Percentiles rank a stretch among this genome's conserved stretches.
Conservation (phyloP, 2,113 vertebrate genomes). For the Gobio gobio region DNA sequence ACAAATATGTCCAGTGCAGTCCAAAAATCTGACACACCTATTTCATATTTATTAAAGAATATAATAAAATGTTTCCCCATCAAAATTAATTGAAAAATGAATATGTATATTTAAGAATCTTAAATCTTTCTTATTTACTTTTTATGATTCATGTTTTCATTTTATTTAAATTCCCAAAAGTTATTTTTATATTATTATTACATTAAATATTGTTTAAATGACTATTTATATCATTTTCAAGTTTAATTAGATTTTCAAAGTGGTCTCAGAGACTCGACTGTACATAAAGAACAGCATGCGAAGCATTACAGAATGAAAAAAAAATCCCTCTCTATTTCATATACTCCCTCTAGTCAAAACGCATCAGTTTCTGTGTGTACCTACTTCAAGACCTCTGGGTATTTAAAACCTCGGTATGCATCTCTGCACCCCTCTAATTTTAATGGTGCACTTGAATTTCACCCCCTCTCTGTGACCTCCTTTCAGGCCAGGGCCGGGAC, state of each 20-base stretch:
- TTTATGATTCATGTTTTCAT: not conserved
- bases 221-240: not conserved
- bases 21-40: not conserved
- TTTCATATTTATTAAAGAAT: not conserved
- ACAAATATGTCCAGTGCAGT: not conserved
- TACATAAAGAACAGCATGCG: not conserved
- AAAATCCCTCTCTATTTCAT: not conserved
- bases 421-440: constrained; percentile 70
- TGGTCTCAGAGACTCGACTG: not conserved
- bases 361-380: constrained; percentile 27
- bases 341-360: not conserved
- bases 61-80: not conserved
- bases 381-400: constrained; percentile 58
- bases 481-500: constrained; percentile 49
- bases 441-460: constrained; percentile 73
- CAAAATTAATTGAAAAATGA: not conserved
- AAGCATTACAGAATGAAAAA: not conserved
- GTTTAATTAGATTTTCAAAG: not conserved
- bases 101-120: not conserved
- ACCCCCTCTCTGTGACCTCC: constrained; percentile 58
- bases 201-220: not conserved
- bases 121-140: too few relatives aligned
- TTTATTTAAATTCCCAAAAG: not conserved
- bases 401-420: constrained; percentile 70
- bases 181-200: not conserved